phyloP scores from a whole-genome alignment of 1,140 invertebrate genomes.

The Drosophila mayri region DNA sequence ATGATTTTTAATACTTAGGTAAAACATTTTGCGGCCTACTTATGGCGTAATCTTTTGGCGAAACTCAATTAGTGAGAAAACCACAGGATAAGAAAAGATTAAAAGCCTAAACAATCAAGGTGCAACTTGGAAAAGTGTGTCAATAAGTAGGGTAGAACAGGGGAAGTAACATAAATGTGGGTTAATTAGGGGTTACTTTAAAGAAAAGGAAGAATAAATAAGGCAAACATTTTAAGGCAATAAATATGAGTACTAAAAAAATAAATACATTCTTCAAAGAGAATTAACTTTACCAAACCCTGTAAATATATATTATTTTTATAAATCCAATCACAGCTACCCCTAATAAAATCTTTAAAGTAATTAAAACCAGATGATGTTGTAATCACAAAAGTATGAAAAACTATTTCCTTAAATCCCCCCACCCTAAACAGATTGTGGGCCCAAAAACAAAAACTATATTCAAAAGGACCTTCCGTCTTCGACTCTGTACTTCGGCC shows the following conservation, averaged over 20 bases:
- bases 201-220: not conserved
- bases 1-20: constrained; percentile 8
- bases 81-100: constrained; percentile 13
- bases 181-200: constrained; percentile 5
- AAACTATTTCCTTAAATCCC: constrained; percentile 55
- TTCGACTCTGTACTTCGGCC: not conserved
- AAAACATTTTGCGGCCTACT: constrained; percentile 16
- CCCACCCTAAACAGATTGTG: constrained; percentile 10
- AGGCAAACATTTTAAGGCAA: not conserved
- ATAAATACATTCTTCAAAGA: too few relatives aligned
- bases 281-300: too few relatives aligned
- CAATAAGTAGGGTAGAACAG: not conserved
- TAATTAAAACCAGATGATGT: constrained; percentile 61
- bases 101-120: constrained; percentile 25
- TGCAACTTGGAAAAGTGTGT: constrained; percentile 1
- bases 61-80: constrained; percentile 34
- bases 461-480: constrained; percentile 7
- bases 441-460: constrained; percentile 6
- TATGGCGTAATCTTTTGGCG: constrained; percentile 5
- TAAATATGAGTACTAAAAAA: not conserved
- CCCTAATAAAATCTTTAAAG: constrained; percentile 21
- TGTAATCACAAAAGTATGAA: constrained; percentile 54
- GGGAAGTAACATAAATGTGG: not conserved
- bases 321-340: not conserved
- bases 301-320: not conserved